Percentiles rank a stretch among this genome's conserved stretches.
phyloP scores from a whole-genome alignment of 2,113 vertebrate genomes.

The Lasiurus cinereus region DNA sequence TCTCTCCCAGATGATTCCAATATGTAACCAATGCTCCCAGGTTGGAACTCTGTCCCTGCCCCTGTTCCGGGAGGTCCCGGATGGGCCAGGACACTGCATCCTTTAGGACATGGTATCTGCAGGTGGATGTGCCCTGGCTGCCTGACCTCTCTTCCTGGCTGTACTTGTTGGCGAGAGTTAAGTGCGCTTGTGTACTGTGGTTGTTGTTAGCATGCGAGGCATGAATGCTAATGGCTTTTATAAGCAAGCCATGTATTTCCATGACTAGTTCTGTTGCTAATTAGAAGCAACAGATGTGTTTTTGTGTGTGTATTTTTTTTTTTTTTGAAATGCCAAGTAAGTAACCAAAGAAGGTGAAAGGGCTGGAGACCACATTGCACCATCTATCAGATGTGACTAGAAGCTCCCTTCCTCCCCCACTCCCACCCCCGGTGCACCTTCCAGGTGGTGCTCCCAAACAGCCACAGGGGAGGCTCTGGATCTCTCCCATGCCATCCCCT shows the following conservation, averaged over 20 bases:
- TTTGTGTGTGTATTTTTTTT: neutral
- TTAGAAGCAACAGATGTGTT: conserved; percentile 46
- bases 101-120: neutral
- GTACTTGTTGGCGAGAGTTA: conserved; percentile 5
- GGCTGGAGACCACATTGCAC: conserved; percentile 47
- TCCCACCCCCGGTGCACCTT: neutral
- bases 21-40: no score
- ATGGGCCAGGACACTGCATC: fast-evolving
- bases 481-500: no score
- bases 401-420: no score
- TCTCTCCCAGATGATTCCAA: neutral
- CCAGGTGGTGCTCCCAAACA: neutral
- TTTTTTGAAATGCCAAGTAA: conserved; percentile 11
- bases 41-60: neutral
- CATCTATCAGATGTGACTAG: neutral
- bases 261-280: conserved; percentile 32
- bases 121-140: no score
- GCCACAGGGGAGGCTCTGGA: neutral
- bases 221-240: conserved; percentile 69
- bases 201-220: conserved; percentile 64
- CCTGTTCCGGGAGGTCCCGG: fast-evolving
- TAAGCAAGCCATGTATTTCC: conserved; percentile 64
- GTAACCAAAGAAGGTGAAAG: conserved; percentile 39
- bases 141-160: conserved; percentile 45
- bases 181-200: neutral